Evolutionary conservation across 1,140 invertebrate genomes (phyloP), one percentile per base, ranked within the genome.

Genomic region (Rhyacophila brunnea): DNA sequence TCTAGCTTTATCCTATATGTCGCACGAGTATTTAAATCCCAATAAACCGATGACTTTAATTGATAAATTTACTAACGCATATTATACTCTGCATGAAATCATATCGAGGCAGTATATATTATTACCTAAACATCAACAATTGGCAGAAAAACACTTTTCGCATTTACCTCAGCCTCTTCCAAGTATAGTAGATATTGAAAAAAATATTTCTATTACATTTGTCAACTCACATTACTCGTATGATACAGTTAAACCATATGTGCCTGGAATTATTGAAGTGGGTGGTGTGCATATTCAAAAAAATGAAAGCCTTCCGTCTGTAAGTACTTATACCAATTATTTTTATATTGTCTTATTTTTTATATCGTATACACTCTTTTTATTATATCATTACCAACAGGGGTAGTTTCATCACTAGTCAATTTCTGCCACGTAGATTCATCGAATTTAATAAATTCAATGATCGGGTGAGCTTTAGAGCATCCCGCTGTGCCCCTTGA

Each of bases 181-280:
- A 0, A 61, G 70, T 34, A 63, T 83, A 4, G 67, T 70, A 1
- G 75, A 83, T 32, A 59, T 85, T 38, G 73, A 79, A 55, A 74
- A 71, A 15, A 81, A 81, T 60, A 74, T 82, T 6, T 81, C 78
- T n/a, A 58, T 86, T 36, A 67, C 84, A 42, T 69, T 87, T 23
- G 67, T 78, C 11, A 82, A 79, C 58, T 74, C 71, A 13, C 81
- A 84, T 71, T 75, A 73, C 6, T 70, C 72, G 23, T 66, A 80
- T 40, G 70, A 77, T 54, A 64, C 72, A 35, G 72, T 76, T 0
- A 69, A 77, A 38, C 74, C 83, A 1, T 67, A 72, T 20, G 72
- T 79, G 64, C 81, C 81, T 0, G 73, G 70, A 1, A 72, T 81
- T 0, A 67, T 83, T 2, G 67, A 79, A 62, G 74, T 83, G 58